phyloP scores from a whole-genome alignment of 2,888 invertebrate species.

The Azorinus chamasolen region DNA sequence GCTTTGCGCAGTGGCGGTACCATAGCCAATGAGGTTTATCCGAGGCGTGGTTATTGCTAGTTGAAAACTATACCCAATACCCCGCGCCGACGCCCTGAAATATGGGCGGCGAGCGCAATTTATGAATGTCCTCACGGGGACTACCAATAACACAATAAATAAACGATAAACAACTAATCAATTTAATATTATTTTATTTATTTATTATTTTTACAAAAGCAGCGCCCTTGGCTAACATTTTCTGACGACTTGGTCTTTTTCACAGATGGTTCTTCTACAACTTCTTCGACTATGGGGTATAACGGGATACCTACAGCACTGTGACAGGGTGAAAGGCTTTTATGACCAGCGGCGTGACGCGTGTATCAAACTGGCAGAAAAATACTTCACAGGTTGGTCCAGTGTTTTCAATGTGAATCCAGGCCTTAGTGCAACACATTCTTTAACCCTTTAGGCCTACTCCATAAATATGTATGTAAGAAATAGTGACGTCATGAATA shows the following conservation, averaged over 20 bases:
- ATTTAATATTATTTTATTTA: no score
- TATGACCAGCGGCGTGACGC: conserved; percentile 90
- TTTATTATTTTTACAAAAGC: no score
- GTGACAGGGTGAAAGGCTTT: conserved; percentile 88
- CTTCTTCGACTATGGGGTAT: conserved; percentile 89
- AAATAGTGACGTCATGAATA: no score
- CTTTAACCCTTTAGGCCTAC: no score
- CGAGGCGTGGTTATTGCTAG: conserved; percentile 86
- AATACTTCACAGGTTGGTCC: conserved; percentile 13
- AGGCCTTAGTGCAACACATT: no score
- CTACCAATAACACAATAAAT: conserved; percentile 30
- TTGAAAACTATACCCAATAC: conserved; percentile 86
- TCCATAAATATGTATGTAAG: no score
- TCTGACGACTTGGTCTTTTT: no score
- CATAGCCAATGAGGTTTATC: conserved; percentile 84
- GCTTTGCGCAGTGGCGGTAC: conserved; percentile 81
- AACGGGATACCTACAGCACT: conserved; percentile 89
- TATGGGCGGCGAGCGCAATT: conserved; percentile 83
- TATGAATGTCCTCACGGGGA: conserved; percentile 79
- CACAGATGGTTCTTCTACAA: conserved; percentile 88
- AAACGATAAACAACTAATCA: no score
- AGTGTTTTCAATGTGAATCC: no score
- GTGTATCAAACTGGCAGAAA: conserved; percentile 83
- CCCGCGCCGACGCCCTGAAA: conserved; percentile 84
- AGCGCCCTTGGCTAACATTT: no score